Percentiles rank a stretch among this genome's conserved stretches.
These are phyloP conservation scores for Plotosus lineatus DNA, from an alignment of 2,113 vertebrate species.

Conservation along the genomic window DNA sequence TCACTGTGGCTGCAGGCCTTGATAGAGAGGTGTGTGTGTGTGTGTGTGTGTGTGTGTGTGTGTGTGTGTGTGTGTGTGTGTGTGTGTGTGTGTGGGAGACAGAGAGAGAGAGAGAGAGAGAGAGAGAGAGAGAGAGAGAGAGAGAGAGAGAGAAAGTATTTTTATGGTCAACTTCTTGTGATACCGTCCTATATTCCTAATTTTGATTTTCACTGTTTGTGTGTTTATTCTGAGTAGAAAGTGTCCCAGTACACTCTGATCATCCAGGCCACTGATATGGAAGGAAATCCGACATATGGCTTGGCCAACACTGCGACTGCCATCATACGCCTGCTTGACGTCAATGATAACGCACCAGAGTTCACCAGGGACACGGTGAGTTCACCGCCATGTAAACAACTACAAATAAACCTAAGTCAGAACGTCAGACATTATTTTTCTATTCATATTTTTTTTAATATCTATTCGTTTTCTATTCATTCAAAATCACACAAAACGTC, in stretches of 20 bases:
- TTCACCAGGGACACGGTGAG: slow-evolving; percentile 94
- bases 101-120: too few relatives aligned
- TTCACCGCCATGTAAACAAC: slow-evolving; percentile 29
- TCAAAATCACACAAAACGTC: background rate
- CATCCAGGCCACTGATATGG: slow-evolving; percentile 98
- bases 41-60: slow-evolving; percentile 27
- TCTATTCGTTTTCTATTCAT: background rate
- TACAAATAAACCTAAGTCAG: background rate
- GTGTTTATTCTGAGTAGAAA: slow-evolving; percentile 76
- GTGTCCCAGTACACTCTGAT: slow-evolving; percentile 96
- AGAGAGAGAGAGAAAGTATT: too few relatives aligned
- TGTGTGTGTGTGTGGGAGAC: slow-evolving; percentile 12
- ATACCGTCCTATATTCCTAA: background rate
- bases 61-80: slow-evolving; percentile 19
- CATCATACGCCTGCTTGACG: slow-evolving; percentile 88
- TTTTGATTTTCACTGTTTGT: too few relatives aligned
- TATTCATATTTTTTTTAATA: too few relatives aligned
- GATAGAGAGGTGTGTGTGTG: slow-evolving; percentile 83
- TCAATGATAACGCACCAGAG: slow-evolving; percentile 96
- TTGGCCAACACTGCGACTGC: slow-evolving; percentile 97
- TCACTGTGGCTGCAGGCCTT: slow-evolving; percentile 93
- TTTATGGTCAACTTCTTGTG: background rate
- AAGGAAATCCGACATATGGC: slow-evolving; percentile 95
- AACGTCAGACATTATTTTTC: background rate
- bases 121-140: too few relatives aligned